phyloP scores from a whole-genome alignment of 2,888 invertebrate species.

The Cryptocephalus primarius region DNA sequence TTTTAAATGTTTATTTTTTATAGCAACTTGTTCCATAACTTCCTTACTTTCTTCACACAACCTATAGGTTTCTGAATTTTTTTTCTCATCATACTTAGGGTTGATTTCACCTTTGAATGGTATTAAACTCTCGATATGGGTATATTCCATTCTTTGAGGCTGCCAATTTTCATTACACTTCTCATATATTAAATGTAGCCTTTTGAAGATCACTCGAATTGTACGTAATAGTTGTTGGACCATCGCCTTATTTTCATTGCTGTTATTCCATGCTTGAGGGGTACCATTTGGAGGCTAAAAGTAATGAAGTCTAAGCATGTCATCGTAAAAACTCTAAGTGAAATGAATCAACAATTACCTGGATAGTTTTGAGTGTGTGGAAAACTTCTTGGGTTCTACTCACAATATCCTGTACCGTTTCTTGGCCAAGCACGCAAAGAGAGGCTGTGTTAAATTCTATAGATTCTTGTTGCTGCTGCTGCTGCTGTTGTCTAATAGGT shows the following conservation, averaged over 20 bases:
- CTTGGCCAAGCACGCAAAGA: constrained; percentile 82
- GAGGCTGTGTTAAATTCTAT: constrained; percentile 85
- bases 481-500: constrained; percentile 20
- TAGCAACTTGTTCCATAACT: constrained; percentile 77
- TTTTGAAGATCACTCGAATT: constrained; percentile 70
- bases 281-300: constrained; percentile 65
- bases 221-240: constrained; percentile 79
- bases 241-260: constrained; percentile 78
- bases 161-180: constrained; percentile 87
- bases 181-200: constrained; percentile 79
- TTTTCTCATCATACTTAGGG: constrained; percentile 74
- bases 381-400: constrained; percentile 85
- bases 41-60: constrained; percentile 76
- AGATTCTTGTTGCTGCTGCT: constrained; percentile 33
- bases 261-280: constrained; percentile 56
- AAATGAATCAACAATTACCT: constrained; percentile 36
- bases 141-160: constrained; percentile 82
- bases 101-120: constrained; percentile 82
- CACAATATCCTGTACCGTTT: constrained; percentile 90
- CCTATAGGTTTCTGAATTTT: constrained; percentile 77
- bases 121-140: constrained; percentile 82
- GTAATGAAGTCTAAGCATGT: not conserved
- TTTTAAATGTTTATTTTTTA: constrained; percentile 85
- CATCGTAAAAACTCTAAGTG: not conserved
- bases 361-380: constrained; percentile 70